These are phyloP conservation scores for Drosophila mojavensis DNA, from an alignment of 1,140 invertebrate species.

Conservation along the genomic window DNA sequence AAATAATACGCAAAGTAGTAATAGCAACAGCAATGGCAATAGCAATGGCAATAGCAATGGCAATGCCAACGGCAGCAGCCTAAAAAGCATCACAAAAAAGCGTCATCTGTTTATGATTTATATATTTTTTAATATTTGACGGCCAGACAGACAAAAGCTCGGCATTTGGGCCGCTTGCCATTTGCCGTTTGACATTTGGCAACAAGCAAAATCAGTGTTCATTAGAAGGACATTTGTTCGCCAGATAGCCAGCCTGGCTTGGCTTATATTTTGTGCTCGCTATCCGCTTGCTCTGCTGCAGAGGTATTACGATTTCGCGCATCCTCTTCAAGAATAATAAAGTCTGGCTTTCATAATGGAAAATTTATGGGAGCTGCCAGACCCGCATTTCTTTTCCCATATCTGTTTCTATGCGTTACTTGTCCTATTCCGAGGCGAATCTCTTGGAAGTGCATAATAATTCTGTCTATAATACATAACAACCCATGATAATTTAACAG, in stretches of 20 bases:
- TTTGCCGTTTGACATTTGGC: constrained; percentile 53
- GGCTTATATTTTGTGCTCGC: not conserved
- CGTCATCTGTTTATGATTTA: constrained; percentile 81
- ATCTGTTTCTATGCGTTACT: no score
- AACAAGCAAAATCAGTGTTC: constrained; percentile 66
- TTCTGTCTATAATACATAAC: no score
- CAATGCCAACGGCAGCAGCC: constrained; percentile 19
- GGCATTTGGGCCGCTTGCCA: not conserved
- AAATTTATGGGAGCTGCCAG: no score
- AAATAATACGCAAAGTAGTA: constrained; percentile 78
- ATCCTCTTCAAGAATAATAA: no score
- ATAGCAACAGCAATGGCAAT: constrained; percentile 45
- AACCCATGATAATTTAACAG: no score
- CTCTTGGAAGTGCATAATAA: no score
- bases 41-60: constrained; percentile 12
- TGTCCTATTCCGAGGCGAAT: no score
- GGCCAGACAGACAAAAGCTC: constrained; percentile 7
- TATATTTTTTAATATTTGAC: constrained; percentile 72
- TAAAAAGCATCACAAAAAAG: constrained; percentile 42
- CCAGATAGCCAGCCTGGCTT: constrained; percentile 49
- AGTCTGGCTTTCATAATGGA: no score
- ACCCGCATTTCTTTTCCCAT: no score
- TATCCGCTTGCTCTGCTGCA: no score
- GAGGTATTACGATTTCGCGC: no score
- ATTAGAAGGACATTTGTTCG: constrained; percentile 65